Conservation (phyloP, 92 coral and sea anemone genomes). For the Zoanthus solanderi region DNA sequence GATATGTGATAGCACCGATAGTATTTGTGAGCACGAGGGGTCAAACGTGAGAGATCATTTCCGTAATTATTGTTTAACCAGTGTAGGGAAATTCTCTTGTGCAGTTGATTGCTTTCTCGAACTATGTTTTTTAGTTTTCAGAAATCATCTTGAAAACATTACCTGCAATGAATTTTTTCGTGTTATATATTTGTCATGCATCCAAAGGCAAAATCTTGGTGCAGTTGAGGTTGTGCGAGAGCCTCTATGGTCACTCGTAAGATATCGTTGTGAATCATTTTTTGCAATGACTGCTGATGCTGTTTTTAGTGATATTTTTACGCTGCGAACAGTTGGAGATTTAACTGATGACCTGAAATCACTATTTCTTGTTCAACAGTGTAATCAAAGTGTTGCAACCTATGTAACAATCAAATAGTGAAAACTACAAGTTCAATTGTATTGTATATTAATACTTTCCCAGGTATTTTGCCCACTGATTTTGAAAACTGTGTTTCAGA, state of each 20-base stretch:
- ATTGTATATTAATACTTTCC: conserved; percentile 44
- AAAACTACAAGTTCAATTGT: conserved; percentile 5
- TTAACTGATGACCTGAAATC: conserved; percentile 7
- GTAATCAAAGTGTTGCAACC: not conserved
- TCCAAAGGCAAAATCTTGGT: conserved; percentile 42
- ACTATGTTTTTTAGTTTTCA: conserved; percentile 54
- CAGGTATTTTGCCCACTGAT: conserved; percentile 2
- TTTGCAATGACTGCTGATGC: conserved; percentile 55
- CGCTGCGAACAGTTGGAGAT: conserved; percentile 8
- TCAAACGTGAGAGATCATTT: conserved; percentile 65
- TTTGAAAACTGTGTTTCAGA: conserved; percentile 63
- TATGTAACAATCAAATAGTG: conserved; percentile 39
- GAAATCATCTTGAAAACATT: conserved; percentile 45
- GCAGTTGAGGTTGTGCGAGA: conserved; percentile 64
- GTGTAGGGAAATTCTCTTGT: conserved; percentile 48
- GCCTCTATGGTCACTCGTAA: conserved; percentile 61
- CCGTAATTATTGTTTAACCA: conserved; percentile 73
- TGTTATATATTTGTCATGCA: conserved; percentile 45
- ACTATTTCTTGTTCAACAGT: conserved; percentile 2
- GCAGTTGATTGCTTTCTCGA: conserved; percentile 77
- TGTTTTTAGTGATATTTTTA: conserved; percentile 46
- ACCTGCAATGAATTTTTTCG: conserved; percentile 61
- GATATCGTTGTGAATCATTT: conserved; percentile 1
- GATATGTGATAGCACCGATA: conserved; percentile 34
- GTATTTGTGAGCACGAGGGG: conserved; percentile 39